A percentile compares a stretch with the other conserved stretches of the same genome.
Conservation (phyloP, 2,888 invertebrate genomes). For the Vesta saturnalis region DNA sequence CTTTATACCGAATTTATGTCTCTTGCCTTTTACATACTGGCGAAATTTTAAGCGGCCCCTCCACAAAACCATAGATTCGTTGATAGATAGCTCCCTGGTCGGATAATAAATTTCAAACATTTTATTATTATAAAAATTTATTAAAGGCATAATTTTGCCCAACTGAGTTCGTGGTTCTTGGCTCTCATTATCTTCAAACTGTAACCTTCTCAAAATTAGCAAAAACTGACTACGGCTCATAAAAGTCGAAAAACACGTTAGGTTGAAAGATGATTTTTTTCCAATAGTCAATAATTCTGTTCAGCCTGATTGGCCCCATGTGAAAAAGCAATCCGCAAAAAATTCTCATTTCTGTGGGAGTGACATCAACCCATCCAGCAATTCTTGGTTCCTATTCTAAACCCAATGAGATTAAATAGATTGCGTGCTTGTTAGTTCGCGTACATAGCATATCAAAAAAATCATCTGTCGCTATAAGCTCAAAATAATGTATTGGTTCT, state of each 20-base stretch:
- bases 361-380: slow-evolving; percentile 49
- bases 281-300: slow-evolving; percentile 55
- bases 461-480: slow-evolving; percentile 30
- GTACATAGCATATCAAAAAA: slow-evolving; percentile 33
- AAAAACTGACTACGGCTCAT: slow-evolving; percentile 55
- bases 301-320: slow-evolving; percentile 53
- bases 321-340: no score
- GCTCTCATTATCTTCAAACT: no score
- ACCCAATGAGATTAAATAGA: slow-evolving; percentile 30
- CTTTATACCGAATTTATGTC: no score
- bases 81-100: no score
- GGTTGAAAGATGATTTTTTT: slow-evolving; percentile 52
- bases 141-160: no score
- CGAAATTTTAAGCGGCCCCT: slow-evolving; percentile 45
- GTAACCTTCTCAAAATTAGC: no score
- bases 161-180: no score
- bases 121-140: slow-evolving; percentile 56
- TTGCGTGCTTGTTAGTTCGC: slow-evolving; percentile 29
- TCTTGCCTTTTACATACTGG: no score
- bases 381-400: no score
- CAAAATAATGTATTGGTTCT: slow-evolving; percentile 39
- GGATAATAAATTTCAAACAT: slow-evolving; percentile 36
- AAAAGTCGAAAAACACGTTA: slow-evolving; percentile 49
- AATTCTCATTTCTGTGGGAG: no score
- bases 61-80: slow-evolving; percentile 43